These are phyloP conservation scores for Ochropacha duplaris DNA, from an alignment of 2,888 invertebrate genomes.

Conservation along the genomic window DNA sequence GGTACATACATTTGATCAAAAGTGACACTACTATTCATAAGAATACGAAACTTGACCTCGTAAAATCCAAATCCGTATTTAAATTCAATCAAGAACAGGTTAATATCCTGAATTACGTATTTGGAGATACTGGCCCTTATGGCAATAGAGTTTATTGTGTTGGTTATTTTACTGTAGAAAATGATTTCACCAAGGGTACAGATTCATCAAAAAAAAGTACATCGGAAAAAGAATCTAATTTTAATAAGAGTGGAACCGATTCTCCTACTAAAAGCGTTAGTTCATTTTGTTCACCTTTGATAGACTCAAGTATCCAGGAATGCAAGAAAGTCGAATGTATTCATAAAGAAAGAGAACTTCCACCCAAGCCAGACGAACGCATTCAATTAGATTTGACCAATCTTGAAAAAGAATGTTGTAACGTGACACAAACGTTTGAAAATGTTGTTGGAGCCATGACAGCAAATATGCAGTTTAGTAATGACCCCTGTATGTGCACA, in stretches of 20 bases:
- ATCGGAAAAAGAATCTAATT: no score
- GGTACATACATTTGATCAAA: constrained; percentile 32
- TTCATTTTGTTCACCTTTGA: no score
- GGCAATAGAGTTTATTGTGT: constrained; percentile 59
- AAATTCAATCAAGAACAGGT: constrained; percentile 32
- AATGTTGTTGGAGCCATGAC: constrained; percentile 49
- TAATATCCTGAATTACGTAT: constrained; percentile 59
- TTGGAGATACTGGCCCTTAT: constrained; percentile 42
- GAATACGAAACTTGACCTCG: constrained; percentile 24
- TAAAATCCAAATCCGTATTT: constrained; percentile 49
- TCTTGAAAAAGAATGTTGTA: constrained; percentile 45
- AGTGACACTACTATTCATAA: constrained; percentile 36
- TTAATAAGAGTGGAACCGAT: no score
- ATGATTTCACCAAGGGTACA: constrained; percentile 28
- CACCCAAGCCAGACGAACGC: constrained; percentile 45
- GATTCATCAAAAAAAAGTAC: constrained; percentile 5
- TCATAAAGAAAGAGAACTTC: constrained; percentile 37
- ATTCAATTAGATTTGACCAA: constrained; percentile 48
- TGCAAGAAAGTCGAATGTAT: constrained; percentile 53
- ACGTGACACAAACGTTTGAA: constrained; percentile 45
- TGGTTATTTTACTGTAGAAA: constrained; percentile 63
- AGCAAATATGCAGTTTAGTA: constrained; percentile 49
- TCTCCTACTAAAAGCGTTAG: no score
- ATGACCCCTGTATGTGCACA: constrained; percentile 63
- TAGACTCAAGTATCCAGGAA: constrained; percentile 24